Base-by-base conservation (phyloP, 2,113 vertebrate species). In the Ammodytes marinus region DNA sequence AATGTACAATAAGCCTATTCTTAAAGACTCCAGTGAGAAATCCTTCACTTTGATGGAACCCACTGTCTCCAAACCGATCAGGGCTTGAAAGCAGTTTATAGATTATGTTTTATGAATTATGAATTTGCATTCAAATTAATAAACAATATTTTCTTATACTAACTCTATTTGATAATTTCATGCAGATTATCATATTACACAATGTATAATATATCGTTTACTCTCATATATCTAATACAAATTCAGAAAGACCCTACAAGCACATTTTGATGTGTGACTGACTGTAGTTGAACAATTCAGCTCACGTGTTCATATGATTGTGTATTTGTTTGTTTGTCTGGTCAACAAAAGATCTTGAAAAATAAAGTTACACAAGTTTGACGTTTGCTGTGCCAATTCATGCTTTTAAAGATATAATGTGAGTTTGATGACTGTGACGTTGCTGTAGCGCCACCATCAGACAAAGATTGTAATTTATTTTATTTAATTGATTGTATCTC, bases 391-490 rank as follows among this genome's bases (percentile, higher is more conserved):
- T 40, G 5, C 6, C 52, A 8, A 35, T 77, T 47, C 14, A 8
- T 64, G n/a, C n/a, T 53, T 10, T 57, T 1, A 52, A 35, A 57
- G 6, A 35, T 70, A 11, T 17, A 11, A 19, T 40, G 15, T 15
- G 35, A 50, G 1, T 49, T 50, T 47, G 10, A 57, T 74, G 40
- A 74, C 54, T 52, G 15, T 73, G 39, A 71, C 9, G 2, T 83
- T 73, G 45, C 66, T 75, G 1, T 69, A 65, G 67, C 19, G 39
- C 43, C 61, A 63, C 45, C 39, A 78, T 71, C 42, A 69, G 74
- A n/a, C 42, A n/a, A 55, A 61, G 3, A 58, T 60, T 15, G 40
- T 0, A 50, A 49, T 45, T 19, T 6, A 45, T 74, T 50, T 8
- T 46, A 63, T 14, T 74, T 50, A 6, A 52, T 57, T 14, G 1